Conservation (phyloP, 2,113 vertebrate genomes). For the Oxyura jamaicensis region DNA sequence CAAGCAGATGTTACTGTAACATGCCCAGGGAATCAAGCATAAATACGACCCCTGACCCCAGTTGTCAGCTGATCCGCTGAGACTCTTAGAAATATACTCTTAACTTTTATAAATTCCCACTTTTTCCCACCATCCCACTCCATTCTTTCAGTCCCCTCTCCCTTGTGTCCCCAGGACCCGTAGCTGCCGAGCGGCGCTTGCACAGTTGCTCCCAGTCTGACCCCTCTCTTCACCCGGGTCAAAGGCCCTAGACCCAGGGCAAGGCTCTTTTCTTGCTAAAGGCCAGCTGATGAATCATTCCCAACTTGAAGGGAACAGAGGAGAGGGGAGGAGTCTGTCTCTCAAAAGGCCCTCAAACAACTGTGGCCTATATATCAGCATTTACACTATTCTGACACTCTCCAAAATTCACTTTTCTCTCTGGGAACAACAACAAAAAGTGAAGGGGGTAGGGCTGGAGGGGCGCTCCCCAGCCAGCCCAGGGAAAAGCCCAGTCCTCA, state of each 20-base stretch:
- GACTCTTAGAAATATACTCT: constrained; percentile 94
- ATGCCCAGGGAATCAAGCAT: constrained; percentile 87
- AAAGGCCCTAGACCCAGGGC: constrained; percentile 93
- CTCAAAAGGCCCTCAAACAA: constrained; percentile 94
- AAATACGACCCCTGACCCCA: constrained; percentile 91
- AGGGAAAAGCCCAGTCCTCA: neutral
- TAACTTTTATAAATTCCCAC: constrained; percentile 90
- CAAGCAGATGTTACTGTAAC: constrained; percentile 99
- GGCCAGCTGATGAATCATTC: constrained; percentile 96
- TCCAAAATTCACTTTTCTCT: constrained; percentile 84
- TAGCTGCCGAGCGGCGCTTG: constrained; percentile 80
- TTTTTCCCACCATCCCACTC: constrained; percentile 93
- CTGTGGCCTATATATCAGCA: constrained; percentile 93
- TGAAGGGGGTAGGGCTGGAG: neutral
- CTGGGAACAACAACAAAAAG: constrained; percentile 70
- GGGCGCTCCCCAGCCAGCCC: neutral
- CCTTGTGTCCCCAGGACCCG: constrained; percentile 81
- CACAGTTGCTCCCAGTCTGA: constrained; percentile 88
- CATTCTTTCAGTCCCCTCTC: constrained; percentile 76
- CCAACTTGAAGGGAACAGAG: constrained; percentile 82
- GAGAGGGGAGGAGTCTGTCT: constrained; percentile 78
- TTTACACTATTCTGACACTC: constrained; percentile 83
- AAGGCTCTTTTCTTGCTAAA: constrained; percentile 91
- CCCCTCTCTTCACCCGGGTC: constrained; percentile 92
- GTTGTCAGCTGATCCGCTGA: constrained; percentile 93